Percentiles rank a stretch among this genome's conserved stretches.
Conservation (phyloP, 2,113 vertebrate species). For the Empidonax alnorum region DNA sequence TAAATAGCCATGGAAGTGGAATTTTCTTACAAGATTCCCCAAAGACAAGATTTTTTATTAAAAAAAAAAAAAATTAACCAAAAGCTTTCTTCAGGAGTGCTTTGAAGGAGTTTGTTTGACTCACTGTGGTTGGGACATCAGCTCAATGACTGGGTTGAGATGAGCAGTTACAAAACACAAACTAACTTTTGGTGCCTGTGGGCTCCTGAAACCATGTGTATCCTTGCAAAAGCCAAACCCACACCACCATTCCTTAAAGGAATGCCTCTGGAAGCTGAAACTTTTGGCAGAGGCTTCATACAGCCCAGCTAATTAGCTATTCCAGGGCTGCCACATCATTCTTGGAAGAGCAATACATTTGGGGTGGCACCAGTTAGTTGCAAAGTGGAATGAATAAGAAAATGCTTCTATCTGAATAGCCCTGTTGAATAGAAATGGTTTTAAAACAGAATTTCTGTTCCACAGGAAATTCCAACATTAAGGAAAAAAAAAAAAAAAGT, state of each 20-base stretch:
- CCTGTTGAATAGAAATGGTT: constrained; percentile 33
- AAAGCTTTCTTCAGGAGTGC: constrained; percentile 41
- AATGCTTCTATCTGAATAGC: constrained; percentile 56
- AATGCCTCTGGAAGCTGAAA: constrained; percentile 66
- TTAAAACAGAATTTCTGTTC: constrained; percentile 32
- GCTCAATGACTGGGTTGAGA: constrained; percentile 48
- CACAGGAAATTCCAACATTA: constrained; percentile 43
- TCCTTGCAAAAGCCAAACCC: constrained; percentile 60
- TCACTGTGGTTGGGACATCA: constrained; percentile 47
- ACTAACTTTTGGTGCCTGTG: constrained; percentile 63
- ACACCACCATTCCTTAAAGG: constrained; percentile 57
- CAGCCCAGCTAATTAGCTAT: constrained; percentile 56
- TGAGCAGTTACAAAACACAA: constrained; percentile 59
- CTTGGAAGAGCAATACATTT: constrained; percentile 49
- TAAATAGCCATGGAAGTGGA: neutral
- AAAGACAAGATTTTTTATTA: neutral
- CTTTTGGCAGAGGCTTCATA: constrained; percentile 52
- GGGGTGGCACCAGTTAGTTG: constrained; percentile 48
- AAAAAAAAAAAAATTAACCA: neutral
- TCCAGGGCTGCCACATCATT: constrained; percentile 63
- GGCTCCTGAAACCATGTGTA: constrained; percentile 55
- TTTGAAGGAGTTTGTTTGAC: constrained; percentile 50
- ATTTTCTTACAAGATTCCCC: constrained; percentile 3
- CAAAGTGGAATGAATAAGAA: constrained; percentile 61
- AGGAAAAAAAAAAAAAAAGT: neutral